Evolutionary conservation across 2,888 invertebrate genomes (phyloP).

Genomic region (Euzetes globulus): DNA sequence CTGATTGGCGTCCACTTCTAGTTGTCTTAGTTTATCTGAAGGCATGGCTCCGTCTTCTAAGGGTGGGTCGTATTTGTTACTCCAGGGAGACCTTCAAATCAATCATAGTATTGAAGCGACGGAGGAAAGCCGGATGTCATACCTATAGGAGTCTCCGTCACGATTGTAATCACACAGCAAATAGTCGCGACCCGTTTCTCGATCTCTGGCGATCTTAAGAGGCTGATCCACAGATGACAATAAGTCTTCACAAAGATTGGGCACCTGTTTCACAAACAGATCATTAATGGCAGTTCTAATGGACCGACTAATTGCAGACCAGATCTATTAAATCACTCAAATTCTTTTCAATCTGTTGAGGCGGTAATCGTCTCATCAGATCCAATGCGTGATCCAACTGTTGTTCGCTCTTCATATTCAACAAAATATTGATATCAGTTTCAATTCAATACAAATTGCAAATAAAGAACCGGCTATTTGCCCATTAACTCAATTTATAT

Average conservation of each 20-base stretch:
- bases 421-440: background rate
- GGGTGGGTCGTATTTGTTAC: conserved; percentile 94
- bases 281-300: background rate
- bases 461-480: background rate
- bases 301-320: conserved; percentile 45
- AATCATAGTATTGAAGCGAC: background rate
- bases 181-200: conserved; percentile 91
- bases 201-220: conserved; percentile 86
- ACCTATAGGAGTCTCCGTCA: conserved; percentile 95
- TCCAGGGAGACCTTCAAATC: conserved; percentile 83
- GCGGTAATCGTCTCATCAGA: conserved; percentile 95
- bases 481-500: background rate
- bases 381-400: conserved; percentile 98
- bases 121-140: conserved; percentile 35
- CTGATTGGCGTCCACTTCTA: conserved; percentile 96
- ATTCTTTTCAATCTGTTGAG: conserved; percentile 98
- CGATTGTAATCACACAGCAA: conserved; percentile 97
- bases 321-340: conserved; percentile 94
- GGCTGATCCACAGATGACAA: conserved; percentile 97
- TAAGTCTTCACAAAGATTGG: conserved; percentile 89
- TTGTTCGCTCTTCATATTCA: conserved; percentile 27
- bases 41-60: conserved; percentile 98
- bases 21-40: conserved; percentile 82
- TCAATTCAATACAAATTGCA: background rate
- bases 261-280: conserved; percentile 58